Conservation (phyloP, 2,888 invertebrate species). For the Eristalis tenax region DNA sequence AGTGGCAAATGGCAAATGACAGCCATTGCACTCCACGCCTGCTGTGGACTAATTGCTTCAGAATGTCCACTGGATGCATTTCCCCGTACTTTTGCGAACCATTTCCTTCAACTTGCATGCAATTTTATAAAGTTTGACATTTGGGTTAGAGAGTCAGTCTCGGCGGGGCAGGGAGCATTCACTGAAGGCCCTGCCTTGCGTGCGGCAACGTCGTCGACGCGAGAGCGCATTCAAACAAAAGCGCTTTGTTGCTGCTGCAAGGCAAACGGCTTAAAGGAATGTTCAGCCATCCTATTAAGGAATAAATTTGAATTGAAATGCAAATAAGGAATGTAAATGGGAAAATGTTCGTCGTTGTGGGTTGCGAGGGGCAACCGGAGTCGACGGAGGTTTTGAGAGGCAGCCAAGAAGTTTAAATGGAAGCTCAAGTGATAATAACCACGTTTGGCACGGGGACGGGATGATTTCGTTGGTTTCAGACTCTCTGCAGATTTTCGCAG, state of each 20-base stretch:
- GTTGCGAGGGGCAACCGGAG: not conserved
- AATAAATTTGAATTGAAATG: slow-evolving; percentile 33
- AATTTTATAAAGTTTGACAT: slow-evolving; percentile 27
- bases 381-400: not conserved
- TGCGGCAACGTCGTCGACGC: not conserved
- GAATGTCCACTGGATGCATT: slow-evolving; percentile 11
- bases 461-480: too few relatives aligned
- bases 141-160: slow-evolving; percentile 20
- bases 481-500: too few relatives aligned
- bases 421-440: too few relatives aligned
- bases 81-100: slow-evolving; percentile 4
- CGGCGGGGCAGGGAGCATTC: not conserved
- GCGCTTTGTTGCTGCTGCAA: slow-evolving; percentile 41
- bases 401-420: too few relatives aligned
- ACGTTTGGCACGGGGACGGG: too few relatives aligned
- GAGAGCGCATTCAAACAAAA: slow-evolving; percentile 37
- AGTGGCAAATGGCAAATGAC: not conserved
- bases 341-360: not conserved
- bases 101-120: slow-evolving; percentile 20
- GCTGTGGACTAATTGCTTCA: slow-evolving; percentile 54
- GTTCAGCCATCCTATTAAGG: slow-evolving; percentile 50
- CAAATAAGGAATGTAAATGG: slow-evolving; percentile 36
- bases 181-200: not conserved
- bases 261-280: slow-evolving; percentile 32
- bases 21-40: not conserved